A percentile compares a stretch with the other conserved stretches of the same genome.
Conservation (phyloP, 92 coral and sea anemone species). For the Bergia puertoricense region DNA sequence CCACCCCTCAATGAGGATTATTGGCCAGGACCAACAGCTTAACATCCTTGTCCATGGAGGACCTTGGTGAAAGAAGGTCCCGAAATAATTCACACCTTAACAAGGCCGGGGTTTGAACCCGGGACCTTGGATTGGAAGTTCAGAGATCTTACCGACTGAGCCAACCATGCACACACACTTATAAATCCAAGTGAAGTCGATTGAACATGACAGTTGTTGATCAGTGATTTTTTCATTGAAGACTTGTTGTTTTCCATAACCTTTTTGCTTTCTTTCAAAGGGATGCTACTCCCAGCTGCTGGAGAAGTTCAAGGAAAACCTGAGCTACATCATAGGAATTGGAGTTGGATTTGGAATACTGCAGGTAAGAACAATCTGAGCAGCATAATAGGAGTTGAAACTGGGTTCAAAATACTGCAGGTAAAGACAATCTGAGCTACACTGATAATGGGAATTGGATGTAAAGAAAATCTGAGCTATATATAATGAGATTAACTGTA, state of each 20-base stretch:
- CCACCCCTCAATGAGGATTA: no score
- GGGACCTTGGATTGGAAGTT: no score
- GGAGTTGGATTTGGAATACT: conserved; percentile 86
- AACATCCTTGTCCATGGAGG: no score
- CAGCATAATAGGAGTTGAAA: conserved; percentile 52
- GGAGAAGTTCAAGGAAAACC: conserved; percentile 70
- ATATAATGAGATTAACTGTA: not conserved
- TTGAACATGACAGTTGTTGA: no score
- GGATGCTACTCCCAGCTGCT: conserved; percentile 77
- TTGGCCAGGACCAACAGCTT: no score
- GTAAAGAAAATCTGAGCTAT: conserved; percentile 33
- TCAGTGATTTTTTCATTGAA: not conserved
- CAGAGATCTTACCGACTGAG: no score
- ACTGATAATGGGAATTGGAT: conserved; percentile 55
- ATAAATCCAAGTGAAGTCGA: no score
- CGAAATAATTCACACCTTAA: no score
- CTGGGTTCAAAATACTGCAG: conserved; percentile 86
- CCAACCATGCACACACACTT: no score
- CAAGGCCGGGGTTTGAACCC: no score
- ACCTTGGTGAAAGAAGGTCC: no score
- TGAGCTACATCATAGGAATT: conserved; percentile 76
- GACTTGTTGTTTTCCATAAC: not conserved
- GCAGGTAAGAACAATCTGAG: conserved; percentile 56
- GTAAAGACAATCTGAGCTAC: conserved; percentile 36
- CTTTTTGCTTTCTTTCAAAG: conserved; percentile 39